Conservation (phyloP, 1,140 invertebrate species). For the Chymomyza costata region DNA sequence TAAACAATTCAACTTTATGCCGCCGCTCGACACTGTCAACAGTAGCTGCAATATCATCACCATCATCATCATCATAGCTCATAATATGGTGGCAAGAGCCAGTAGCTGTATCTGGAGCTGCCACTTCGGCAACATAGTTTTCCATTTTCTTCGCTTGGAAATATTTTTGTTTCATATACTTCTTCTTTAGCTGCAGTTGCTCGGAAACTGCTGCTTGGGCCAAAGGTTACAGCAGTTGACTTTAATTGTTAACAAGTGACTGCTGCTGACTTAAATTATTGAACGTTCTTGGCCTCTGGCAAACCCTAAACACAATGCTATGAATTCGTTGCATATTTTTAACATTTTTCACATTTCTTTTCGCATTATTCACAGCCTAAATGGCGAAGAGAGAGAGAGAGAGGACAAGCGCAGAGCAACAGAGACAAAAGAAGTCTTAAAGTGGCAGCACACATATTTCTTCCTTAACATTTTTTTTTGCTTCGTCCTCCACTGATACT, state of each 20-base stretch:
- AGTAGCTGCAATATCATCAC: constrained; percentile 10
- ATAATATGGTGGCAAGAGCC: constrained; percentile 42
- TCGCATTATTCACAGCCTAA: no score
- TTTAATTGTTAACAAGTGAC: constrained; percentile 72
- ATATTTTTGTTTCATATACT: constrained; percentile 65
- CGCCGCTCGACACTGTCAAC: no score
- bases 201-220: constrained; percentile 15
- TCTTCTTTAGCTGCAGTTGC: no score
- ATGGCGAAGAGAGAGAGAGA: no score
- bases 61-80: constrained; percentile 63
- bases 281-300: no score
- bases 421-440: no score
- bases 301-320: constrained; percentile 9
- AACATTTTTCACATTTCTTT: no score
- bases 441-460: no score
- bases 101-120: constrained; percentile 19
- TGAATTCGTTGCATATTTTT: constrained; percentile 3
- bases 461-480: no score
- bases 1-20: constrained; percentile 72
- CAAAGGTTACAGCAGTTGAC: constrained; percentile 67
- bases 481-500: no score
- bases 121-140: background rate
- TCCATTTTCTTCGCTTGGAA: constrained; percentile 63
- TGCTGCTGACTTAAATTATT: constrained; percentile 57
- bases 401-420: no score